Conservation (phyloP, 2,113 vertebrate genomes). For the Eidolon helvum region DNA sequence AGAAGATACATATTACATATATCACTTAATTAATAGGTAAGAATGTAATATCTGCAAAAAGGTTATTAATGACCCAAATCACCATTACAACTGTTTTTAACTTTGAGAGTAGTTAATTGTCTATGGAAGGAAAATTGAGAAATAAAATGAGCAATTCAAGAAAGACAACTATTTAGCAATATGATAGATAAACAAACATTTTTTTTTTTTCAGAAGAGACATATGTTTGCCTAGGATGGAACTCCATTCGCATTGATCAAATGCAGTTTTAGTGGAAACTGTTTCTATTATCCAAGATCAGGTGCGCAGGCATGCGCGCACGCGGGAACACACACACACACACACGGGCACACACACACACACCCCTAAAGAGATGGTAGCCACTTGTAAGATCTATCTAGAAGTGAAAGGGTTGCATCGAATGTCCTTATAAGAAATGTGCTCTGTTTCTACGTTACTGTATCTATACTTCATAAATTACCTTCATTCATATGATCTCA, state of each 20-base stretch:
- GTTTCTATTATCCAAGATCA: neutral
- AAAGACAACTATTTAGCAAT: neutral
- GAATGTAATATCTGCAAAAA: neutral
- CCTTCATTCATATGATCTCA: neutral
- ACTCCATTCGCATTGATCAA: neutral
- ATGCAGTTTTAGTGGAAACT: neutral
- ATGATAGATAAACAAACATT: neutral
- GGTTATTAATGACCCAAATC: neutral
- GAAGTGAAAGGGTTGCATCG: neutral
- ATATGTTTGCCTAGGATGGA: neutral
- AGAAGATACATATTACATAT: neutral
- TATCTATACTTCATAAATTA: neutral
- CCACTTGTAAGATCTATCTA: neutral
- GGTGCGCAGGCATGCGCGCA: neutral
- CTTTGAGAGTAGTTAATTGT: neutral
- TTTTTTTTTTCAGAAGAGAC: neutral
- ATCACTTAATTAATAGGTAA: neutral
- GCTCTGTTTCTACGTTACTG: neutral
- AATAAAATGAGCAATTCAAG: neutral
- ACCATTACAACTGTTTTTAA: neutral
- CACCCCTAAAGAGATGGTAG: neutral
- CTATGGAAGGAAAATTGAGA: neutral
- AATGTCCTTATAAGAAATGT: neutral
- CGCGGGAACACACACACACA: too few species aligned
- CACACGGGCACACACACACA: too few species aligned